Conservation (phyloP, 1,140 invertebrate species). For the Lordiphosa collinella region DNA sequence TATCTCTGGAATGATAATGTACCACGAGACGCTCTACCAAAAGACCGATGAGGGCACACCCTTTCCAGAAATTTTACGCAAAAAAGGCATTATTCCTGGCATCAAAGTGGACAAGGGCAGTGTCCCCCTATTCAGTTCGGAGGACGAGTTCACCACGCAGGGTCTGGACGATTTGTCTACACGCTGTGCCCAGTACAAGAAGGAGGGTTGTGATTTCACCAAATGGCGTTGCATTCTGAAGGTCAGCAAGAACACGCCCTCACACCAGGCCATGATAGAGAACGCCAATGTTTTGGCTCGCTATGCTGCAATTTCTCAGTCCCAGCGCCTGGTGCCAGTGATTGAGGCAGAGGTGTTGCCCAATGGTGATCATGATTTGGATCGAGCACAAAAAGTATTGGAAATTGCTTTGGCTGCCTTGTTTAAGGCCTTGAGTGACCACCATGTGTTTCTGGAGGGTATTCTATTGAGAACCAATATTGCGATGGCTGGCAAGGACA, state of each 20-base stretch:
- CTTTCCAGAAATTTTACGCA: slow-evolving; percentile 89
- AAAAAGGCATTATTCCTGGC: slow-evolving; percentile 92
- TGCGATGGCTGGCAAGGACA: slow-evolving; percentile 91
- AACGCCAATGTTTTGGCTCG: slow-evolving; percentile 97
- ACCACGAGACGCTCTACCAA: slow-evolving; percentile 98
- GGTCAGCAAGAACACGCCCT: slow-evolving; percentile 93
- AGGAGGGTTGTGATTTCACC: slow-evolving; percentile 98
- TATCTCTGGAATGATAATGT: slow-evolving; percentile 95
- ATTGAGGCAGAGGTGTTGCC: slow-evolving; percentile 95
- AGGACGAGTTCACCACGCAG: slow-evolving; percentile 97
- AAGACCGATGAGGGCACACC: slow-evolving; percentile 91
- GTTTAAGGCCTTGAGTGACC: slow-evolving; percentile 97
- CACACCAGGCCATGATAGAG: slow-evolving; percentile 93
- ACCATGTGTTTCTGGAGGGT: slow-evolving; percentile 98
- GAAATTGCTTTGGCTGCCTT: slow-evolving; percentile 95
- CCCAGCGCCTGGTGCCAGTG: slow-evolving; percentile 97
- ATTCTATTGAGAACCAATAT: slow-evolving; percentile 99
- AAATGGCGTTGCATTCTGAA: slow-evolving; percentile 99
- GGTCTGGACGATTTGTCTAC: slow-evolving; percentile 95
- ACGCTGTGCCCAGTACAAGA: slow-evolving; percentile 98
- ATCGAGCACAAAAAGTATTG: slow-evolving; percentile 94
- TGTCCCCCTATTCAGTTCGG: slow-evolving; percentile 92
- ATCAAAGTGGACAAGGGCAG: slow-evolving; percentile 96
- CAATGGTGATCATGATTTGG: slow-evolving; percentile 95
- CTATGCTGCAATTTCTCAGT: slow-evolving; percentile 98